Base-by-base conservation (phyloP, 2,113 vertebrate genomes). In the Antigone vipio region DNA sequence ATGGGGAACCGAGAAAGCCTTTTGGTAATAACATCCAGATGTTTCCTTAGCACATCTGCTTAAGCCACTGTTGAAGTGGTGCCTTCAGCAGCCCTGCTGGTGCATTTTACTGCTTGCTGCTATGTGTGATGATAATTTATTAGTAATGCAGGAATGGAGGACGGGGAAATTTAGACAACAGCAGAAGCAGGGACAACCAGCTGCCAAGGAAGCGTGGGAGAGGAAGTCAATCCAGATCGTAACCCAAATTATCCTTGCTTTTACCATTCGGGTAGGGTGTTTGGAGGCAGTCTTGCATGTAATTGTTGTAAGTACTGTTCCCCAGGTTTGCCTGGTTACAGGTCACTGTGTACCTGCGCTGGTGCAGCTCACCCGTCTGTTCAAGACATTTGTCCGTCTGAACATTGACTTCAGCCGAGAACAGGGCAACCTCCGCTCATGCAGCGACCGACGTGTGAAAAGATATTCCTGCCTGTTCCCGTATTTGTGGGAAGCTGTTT, bases 1-100 rank as follows among this genome's bases (percentile, higher is more conserved):
- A 87, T 60, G 77, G 42, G 53, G 66, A 94, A 73, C 76, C 53
- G 89, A 78, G 76, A 93, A 93, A 93, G 53, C 62, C 32, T 88
- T 93, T 72, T 69, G 32, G 14, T 94, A 92, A 94, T 94, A 80
- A 63, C 47, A 93, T 92, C 95, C 95, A 94, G 94, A 95, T 94
- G 91, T 96, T 95, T 93, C 62, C 73, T 81, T 72, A 94, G 80
- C 49, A 95, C 84, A 85, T 96, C 91, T 96, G 95, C 74, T 88
- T 85, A 87, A 95, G 64, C 77, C 87, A 68, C 86, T 87, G 73
- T 85, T 84, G 71, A 92, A 93, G 81, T 52, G 1, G 23, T 93
- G 91, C 77, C 53, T 94, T 91, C 69, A 75, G 84, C 91, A 91
- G 49, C 69, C 66, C 45, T 81, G 73, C 84, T 60, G 9, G 10